Evolutionary conservation across 2,113 vertebrate genomes (phyloP).

Genomic region (Phalacrocorax brasilianus): DNA sequence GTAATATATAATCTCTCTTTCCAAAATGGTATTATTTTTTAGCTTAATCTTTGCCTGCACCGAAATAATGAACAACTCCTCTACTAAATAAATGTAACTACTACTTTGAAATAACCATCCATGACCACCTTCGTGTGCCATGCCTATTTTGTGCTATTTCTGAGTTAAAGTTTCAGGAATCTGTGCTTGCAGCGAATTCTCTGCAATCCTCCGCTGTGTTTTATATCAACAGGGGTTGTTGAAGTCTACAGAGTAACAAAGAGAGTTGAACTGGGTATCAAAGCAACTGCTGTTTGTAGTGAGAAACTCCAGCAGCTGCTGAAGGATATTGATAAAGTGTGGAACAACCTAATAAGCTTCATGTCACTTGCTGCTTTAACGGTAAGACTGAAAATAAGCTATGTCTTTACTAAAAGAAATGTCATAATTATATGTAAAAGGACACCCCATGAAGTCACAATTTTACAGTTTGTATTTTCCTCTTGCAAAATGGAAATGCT

Average conservation of each 20-base stretch:
- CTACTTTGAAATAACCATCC: not conserved
- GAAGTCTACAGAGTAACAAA: slow-evolving; percentile 95
- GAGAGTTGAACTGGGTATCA: slow-evolving; percentile 95
- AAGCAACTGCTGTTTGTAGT: slow-evolving; percentile 94
- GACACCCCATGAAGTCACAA: too few relatives aligned
- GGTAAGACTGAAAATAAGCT: slow-evolving; percentile 72
- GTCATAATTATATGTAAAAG: not conserved
- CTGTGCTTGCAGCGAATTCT: not conserved
- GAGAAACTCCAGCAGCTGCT: slow-evolving; percentile 94
- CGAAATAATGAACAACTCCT: not conserved
- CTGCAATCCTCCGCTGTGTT: not conserved
- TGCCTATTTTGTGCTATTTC: not conserved
- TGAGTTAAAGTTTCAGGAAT: not conserved
- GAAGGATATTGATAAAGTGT: slow-evolving; percentile 94
- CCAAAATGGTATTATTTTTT: not conserved
- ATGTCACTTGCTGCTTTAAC: slow-evolving; percentile 94
- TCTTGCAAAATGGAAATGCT: not conserved
- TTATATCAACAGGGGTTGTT: slow-evolving; percentile 83
- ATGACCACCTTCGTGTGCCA: rapidly evolving
- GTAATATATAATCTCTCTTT: not conserved
- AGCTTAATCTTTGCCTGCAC: not conserved
- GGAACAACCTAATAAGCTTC: slow-evolving; percentile 97
- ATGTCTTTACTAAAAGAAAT: not conserved
- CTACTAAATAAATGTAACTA: not conserved
- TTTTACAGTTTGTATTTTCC: not conserved